A percentile compares a stretch with the other conserved stretches of the same genome.
Conservation (phyloP, 2,797 vertebrate species). For the Danio kyathit region DNA sequence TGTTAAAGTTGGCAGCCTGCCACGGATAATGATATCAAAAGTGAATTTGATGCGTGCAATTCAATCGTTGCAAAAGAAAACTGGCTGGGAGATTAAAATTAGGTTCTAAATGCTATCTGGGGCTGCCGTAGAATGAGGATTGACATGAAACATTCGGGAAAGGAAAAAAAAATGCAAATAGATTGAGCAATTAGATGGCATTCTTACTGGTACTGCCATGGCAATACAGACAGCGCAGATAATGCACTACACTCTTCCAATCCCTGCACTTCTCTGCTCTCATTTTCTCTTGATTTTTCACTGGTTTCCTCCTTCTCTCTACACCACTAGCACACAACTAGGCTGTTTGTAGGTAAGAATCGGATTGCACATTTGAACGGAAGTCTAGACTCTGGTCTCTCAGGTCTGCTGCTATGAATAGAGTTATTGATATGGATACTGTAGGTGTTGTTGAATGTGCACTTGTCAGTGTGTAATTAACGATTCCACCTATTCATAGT, state of each 20-base stretch:
- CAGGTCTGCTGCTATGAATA: background rate
- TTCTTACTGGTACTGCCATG: conserved; percentile 34
- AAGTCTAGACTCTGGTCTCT: conserved; percentile 2
- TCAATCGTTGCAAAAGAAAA: conserved; percentile 58
- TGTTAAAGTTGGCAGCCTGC: conserved; percentile 52
- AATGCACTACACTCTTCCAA: conserved; percentile 30
- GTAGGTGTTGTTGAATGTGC: conserved; percentile 1
- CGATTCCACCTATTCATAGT: background rate
- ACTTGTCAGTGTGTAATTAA: background rate
- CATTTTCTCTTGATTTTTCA: conserved; percentile 10
- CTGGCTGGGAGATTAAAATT: conserved; percentile 59
- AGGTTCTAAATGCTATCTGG: conserved; percentile 59
- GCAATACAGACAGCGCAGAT: conserved; percentile 34
- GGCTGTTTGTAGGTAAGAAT: conserved; percentile 10
- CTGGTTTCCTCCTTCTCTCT: background rate
- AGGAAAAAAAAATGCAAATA: conserved; percentile 59
- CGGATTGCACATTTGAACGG: conserved; percentile 8
- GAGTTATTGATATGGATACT: conserved; percentile 2
- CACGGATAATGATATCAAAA: conserved; percentile 64
- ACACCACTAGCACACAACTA: background rate
- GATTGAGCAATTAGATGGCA: conserved; percentile 62
- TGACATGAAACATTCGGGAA: conserved; percentile 55
- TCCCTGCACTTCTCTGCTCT: conserved; percentile 4
- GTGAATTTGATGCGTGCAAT: conserved; percentile 62
- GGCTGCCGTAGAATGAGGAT: conserved; percentile 59